phyloP scores from a whole-genome alignment of 2,113 vertebrate genomes.

The Prionailurus viverrinus region DNA sequence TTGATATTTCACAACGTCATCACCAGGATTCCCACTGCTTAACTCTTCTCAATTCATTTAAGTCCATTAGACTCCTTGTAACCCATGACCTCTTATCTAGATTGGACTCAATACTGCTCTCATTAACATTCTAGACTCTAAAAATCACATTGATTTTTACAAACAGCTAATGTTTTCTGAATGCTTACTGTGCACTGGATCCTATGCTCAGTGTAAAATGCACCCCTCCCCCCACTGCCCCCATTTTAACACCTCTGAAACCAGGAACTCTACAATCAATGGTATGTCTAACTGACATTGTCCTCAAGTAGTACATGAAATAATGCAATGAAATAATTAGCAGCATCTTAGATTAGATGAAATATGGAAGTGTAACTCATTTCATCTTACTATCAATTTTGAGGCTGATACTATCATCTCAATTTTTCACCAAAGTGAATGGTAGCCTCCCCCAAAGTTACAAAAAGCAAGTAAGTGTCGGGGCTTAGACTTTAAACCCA shows the following conservation, averaged over 20 bases:
- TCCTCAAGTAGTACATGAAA: not conserved
- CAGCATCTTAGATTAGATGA: not conserved
- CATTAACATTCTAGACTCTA: conserved; percentile 20
- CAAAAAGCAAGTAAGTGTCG: not conserved
- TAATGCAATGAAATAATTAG: not conserved
- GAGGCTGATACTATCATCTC: not conserved
- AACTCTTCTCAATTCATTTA: not conserved
- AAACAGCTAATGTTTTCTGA: not conserved
- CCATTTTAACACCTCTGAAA: not conserved
- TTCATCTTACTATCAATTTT: not conserved
- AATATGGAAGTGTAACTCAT: not conserved
- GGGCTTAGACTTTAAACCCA: not conserved
- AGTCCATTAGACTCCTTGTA: not conserved
- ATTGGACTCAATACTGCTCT: not conserved
- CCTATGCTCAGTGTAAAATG: not conserved
- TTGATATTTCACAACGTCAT: not conserved
- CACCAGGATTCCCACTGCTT: not conserved
- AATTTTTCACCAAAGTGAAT: not conserved
- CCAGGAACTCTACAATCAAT: not conserved
- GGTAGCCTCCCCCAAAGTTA: not conserved
- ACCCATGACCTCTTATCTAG: conserved; percentile 15
- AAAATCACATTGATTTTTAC: conserved; percentile 18
- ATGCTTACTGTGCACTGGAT: not conserved
- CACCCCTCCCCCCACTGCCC: not conserved
- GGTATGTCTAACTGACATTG: not conserved